Percentiles rank a stretch among this genome's conserved stretches.
Evolutionary conservation across 2,888 invertebrate species (phyloP).

Genomic region (Conus canariensis): DNA sequence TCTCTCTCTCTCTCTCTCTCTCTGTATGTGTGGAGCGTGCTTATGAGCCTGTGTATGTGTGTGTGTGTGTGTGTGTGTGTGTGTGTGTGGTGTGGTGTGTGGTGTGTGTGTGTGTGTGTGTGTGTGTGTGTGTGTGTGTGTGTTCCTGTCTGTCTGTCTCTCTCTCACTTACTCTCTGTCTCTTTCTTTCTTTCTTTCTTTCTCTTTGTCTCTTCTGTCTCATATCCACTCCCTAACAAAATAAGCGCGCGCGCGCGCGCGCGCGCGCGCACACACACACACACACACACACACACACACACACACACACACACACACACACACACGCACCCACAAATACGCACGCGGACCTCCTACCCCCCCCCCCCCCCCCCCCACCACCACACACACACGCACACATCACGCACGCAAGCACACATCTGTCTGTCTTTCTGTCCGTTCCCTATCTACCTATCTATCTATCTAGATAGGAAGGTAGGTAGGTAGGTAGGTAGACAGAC

Average conservation of each 20-base stretch:
- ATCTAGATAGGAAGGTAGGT: too few relatives aligned
- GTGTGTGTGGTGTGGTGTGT: not conserved
- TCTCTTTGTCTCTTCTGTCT: constrained; percentile 5
- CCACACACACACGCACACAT: too few relatives aligned
- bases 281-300: not conserved
- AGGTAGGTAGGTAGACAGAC: too few relatives aligned
- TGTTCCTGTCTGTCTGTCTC: not conserved
- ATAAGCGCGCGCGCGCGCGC: not conserved
- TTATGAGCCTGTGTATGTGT: not conserved
- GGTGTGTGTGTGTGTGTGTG: not conserved
- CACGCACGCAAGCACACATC: too few relatives aligned
- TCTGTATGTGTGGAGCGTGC: too few relatives aligned
- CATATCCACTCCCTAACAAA: not conserved
- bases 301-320: not conserved
- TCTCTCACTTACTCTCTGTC: not conserved
- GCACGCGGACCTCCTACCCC: too few relatives aligned
- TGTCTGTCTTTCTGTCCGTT: too few relatives aligned
- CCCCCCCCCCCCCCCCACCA: too few relatives aligned
- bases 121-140: not conserved
- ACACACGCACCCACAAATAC: not conserved
- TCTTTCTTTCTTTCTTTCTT: not conserved
- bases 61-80: not conserved
- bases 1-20: not conserved
- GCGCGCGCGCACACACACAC: not conserved
- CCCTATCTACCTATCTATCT: too few relatives aligned